Base-by-base conservation (phyloP, 2,113 vertebrate genomes). In the Oreotragus oreotragus region DNA sequence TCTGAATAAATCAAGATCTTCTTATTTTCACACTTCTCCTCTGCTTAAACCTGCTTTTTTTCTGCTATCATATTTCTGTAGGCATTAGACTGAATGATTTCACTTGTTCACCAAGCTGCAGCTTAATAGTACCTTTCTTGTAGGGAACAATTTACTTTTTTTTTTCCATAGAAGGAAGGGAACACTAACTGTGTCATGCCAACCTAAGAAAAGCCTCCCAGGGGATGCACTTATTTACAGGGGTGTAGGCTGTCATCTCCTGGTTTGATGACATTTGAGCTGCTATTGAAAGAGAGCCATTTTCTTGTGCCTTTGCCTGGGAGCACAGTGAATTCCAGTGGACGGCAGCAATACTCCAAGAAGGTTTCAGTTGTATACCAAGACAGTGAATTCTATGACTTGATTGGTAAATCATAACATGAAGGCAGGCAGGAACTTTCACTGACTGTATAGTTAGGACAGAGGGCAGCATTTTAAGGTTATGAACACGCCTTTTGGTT, bases 221-320 rank as follows among this genome's bases (percentile, higher is more conserved):
- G 13, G 16, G 39, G 43, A 86, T 33, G 5, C 7, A 28, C 21
- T 33, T 30, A 39, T 58, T 23, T 53, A 81, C 19, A 51, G 28
- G 8, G 2, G 36, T 27, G 7, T 2, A 28, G 47, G 2, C 70
- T 51, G 39, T 79, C 21, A 25, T 3, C 17, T 28, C 49, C 51
- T 53, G 1, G 25, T 39, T 39, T 27, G 13, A n/a, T 30, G 45
- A 33, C 13, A 8, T 25, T 27, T 83, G 30, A 66, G 21, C 11
- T 55, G 6, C 21, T 83, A 12, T 12, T 66, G 0, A 14, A 80
- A 85, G 4, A 28, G 15, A 17, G 15, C 2, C 30, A 8, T 16
- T 8, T 23, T 9, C 9, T 30, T 0, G 0, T 1, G 3, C 1
- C 5, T 45, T 23, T 91, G 7, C 16, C 58, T 27, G 21, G 27